phyloP scores from a whole-genome alignment of 2,888 invertebrate species.

The Ctena decussata region DNA sequence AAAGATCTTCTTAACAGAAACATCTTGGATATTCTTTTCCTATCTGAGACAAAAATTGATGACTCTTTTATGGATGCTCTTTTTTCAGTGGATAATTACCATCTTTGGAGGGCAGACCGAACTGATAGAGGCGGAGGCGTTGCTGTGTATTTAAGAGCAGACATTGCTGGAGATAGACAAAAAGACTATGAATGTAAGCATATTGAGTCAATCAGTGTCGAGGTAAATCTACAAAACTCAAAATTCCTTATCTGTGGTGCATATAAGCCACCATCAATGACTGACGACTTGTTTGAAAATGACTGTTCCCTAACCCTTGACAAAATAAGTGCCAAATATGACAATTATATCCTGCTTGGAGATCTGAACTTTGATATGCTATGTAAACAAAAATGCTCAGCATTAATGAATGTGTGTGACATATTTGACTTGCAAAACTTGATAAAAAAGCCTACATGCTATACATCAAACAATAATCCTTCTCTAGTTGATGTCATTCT shows the following conservation, averaged over 20 bases:
- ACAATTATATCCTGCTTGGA: neutral
- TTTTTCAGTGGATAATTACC: neutral
- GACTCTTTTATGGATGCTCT: neutral
- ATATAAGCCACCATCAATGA: neutral
- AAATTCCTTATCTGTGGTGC: neutral
- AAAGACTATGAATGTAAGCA: neutral
- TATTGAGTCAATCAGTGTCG: neutral
- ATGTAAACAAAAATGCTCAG: neutral
- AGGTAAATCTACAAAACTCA: neutral
- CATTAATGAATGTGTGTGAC: constrained; percentile 16
- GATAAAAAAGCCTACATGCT: constrained; percentile 24
- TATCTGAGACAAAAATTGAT: too few relatives aligned
- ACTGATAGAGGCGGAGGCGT: neutral
- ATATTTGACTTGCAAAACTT: constrained; percentile 32
- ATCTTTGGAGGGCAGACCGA: neutral
- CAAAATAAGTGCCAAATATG: neutral
- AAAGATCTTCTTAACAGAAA: too few relatives aligned
- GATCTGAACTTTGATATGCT: neutral
- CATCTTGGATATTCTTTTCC: too few relatives aligned
- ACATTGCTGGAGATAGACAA: neutral
- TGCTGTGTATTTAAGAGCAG: neutral
- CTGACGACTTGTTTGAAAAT: neutral
- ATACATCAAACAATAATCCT: constrained; percentile 1
- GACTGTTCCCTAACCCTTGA: neutral
- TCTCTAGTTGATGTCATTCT: constrained; percentile 10